Base-by-base conservation (phyloP, 2,113 vertebrate species). In the Balaeniceps rex region DNA sequence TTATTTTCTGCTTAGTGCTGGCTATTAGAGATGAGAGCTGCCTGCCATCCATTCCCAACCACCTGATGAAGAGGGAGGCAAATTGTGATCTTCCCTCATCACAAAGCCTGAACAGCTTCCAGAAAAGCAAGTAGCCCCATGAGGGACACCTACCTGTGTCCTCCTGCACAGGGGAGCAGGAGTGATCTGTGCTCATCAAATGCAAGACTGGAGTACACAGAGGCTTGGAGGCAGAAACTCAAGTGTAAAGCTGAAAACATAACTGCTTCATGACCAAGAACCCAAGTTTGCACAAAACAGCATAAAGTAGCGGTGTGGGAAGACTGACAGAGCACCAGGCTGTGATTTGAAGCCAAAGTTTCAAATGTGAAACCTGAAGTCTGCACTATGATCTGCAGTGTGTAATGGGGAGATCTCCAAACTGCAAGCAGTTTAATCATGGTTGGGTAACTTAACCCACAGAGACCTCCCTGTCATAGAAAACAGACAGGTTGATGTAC, bases 401-500 rank as follows among this genome's bases (percentile, higher is more conserved):
- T 28, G 47, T 58, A 18, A 19, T 8, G 26, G 33, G 40, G 55
- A 87, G 7, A 33, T 42, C 34, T 42, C 74, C 4, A 1, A 21
- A 46, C 14, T 52, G 34, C 24, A 44, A 46, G 47, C 29, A 38
- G 10, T 72, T 72, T 77, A 57, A 72, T 81, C 26, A 10, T 5
- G 58, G 14, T 36, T 57, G 52, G 18, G 64, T 13, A 16, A 54
- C 44, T 34, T 14, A 60, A 11, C 7, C 26, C 47, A 47, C 36
- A 29, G 64, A 79, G 46, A 29, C n/a, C 34, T 42, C 31, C 34
- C 46, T 84, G 81, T 18, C 78, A 36, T 6, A 54, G 29, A 24
- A 31, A 83, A 63, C 7, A 60, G 42, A 34, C 34, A 46, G 46
- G 60, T 54, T 0, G 0, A 36, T 13, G 36, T 10, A 29, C 77